Percentiles rank a stretch among this genome's conserved stretches.
phyloP scores from a whole-genome alignment of 2,113 vertebrate genomes.

The Geococcyx californianus region DNA sequence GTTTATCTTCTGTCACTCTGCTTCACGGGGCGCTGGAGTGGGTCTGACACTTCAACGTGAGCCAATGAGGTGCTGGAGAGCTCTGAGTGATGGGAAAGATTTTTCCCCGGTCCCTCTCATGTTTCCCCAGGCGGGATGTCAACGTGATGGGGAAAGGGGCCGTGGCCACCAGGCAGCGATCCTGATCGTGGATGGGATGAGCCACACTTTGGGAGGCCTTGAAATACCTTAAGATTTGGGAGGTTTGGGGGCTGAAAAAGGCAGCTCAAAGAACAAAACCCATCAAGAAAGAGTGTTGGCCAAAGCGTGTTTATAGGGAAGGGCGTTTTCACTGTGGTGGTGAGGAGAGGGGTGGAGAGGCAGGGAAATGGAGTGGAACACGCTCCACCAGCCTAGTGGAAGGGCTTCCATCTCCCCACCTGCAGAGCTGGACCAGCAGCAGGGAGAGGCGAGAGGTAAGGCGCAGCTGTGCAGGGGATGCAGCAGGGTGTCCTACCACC shows the following conservation, averaged over 20 bases:
- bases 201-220: neutral
- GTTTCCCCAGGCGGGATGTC: neutral
- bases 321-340: neutral
- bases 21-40: accelerated
- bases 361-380: neutral
- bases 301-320: neutral
- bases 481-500: neutral
- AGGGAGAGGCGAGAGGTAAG: neutral
- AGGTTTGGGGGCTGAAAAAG: accelerated
- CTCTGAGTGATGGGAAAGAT: neutral
- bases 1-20: neutral
- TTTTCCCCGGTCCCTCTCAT: accelerated
- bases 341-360: no score
- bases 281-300: neutral
- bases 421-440: neutral
- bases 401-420: neutral
- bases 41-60: neutral
- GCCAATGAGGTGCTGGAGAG: neutral
- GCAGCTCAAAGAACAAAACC: neutral
- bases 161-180: neutral
- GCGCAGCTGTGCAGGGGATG: accelerated
- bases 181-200: neutral
- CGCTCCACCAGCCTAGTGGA: neutral
- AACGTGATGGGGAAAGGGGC: neutral
- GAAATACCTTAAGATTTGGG: neutral